A percentile compares a stretch with the other conserved stretches of the same genome.
These are phyloP conservation scores for Oxystoma pomonae DNA, from an alignment of 2,888 invertebrate genomes.

Conservation along the genomic window DNA sequence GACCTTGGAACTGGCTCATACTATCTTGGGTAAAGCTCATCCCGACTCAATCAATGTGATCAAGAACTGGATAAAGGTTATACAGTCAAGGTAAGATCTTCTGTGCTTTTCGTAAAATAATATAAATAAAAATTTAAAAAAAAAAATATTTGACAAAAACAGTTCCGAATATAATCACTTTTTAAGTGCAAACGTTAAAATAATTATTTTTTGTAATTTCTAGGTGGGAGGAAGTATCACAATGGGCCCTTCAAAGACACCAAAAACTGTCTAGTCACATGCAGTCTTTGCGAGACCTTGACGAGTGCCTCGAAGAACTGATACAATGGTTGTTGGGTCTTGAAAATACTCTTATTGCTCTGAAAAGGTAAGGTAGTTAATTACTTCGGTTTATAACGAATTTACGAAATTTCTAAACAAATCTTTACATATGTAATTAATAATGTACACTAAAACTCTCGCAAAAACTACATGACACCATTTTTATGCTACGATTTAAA, in stretches of 20 bases:
- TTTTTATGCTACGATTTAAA: no score
- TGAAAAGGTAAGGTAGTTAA: constrained; percentile 68
- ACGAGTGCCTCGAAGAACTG: constrained; percentile 86
- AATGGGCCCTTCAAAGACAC: constrained; percentile 87
- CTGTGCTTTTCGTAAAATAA: no score
- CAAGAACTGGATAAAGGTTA: constrained; percentile 98
- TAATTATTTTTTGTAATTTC: not conserved
- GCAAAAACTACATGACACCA: no score
- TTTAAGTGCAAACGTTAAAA: no score
- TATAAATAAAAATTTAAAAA: no score
- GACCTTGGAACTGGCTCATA: constrained; percentile 82
- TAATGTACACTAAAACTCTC: no score
- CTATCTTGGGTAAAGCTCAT: constrained; percentile 89
- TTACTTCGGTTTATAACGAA: no score
- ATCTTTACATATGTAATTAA: no score
- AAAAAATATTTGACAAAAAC: no score
- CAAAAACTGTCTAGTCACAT: constrained; percentile 82
- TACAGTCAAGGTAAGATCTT: constrained; percentile 23
- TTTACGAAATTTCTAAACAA: no score
- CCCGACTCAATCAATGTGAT: constrained; percentile 97
- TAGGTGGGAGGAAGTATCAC: constrained; percentile 71
- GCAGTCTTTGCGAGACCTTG: constrained; percentile 77
- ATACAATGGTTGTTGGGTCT: constrained; percentile 89
- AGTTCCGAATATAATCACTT: no score
- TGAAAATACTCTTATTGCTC: constrained; percentile 75